Percentiles rank a stretch among this genome's conserved stretches.
Conservation (phyloP, 35 echinoderm and acorn worm species). For the Hemicentrotus pulcherrimus region DNA sequence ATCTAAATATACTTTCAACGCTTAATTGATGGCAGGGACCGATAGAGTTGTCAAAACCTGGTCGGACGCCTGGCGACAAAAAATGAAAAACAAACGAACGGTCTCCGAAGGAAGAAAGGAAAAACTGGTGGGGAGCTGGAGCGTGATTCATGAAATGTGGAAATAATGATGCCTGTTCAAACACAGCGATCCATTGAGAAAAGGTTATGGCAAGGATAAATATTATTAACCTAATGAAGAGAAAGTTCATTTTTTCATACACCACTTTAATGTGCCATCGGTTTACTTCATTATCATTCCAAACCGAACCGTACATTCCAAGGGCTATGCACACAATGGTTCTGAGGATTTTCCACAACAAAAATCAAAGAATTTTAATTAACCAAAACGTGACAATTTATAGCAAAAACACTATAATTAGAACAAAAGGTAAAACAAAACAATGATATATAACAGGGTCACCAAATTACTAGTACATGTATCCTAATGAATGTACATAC, state of each 20-base stretch:
- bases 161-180: slow-evolving; percentile 4
- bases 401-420: too few relatives aligned
- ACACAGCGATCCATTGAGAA: background rate
- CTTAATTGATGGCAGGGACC: background rate
- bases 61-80: background rate
- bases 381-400: too few relatives aligned
- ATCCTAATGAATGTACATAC: too few relatives aligned
- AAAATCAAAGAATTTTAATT: too few relatives aligned
- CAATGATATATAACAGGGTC: too few relatives aligned
- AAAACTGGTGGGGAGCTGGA: background rate
- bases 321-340: too few relatives aligned
- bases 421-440: too few relatives aligned
- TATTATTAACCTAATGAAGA: background rate
- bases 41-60: background rate
- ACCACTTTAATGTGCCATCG: too few relatives aligned
- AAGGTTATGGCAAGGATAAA: background rate
- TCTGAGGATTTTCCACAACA: too few relatives aligned
- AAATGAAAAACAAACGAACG: background rate
- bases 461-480: too few relatives aligned
- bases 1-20: background rate
- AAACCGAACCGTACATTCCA: too few relatives aligned
- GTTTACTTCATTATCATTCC: too few relatives aligned
- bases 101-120: background rate
- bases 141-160: background rate
- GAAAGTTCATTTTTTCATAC: background rate